These are phyloP conservation scores for Ctenochaetus hawaiiensis DNA, from an alignment of 2,797 vertebrate species.

Conservation along the genomic window DNA sequence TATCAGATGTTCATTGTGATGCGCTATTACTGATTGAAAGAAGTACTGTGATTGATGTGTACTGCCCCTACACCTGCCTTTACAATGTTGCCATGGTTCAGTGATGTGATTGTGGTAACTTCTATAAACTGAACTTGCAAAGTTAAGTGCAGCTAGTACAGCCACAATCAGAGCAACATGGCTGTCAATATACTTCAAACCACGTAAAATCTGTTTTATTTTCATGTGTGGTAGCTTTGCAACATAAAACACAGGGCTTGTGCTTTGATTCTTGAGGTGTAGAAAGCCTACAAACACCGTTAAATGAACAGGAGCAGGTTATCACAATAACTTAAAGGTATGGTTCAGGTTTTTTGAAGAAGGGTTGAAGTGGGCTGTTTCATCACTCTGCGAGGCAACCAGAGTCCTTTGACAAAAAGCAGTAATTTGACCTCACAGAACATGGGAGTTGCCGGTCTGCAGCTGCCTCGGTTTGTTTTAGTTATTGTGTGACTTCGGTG, in stretches of 20 bases:
- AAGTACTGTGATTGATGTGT: neutral
- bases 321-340: too few species aligned
- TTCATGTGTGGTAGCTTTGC: slow-evolving; percentile 3
- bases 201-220: neutral
- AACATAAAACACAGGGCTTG: neutral
- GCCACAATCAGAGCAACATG: too few species aligned
- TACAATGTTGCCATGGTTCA: slow-evolving; percentile 5
- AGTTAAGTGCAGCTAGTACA: neutral
- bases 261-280: neutral
- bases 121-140: slow-evolving; percentile 1
- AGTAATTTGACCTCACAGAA: too few species aligned
- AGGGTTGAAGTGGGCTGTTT: too few species aligned
- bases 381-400: too few species aligned
- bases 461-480: too few species aligned
- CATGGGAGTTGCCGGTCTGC: too few species aligned
- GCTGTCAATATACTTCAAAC: too few species aligned
- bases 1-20: neutral
- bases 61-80: slow-evolving; percentile 1
- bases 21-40: neutral
- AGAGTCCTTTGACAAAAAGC: too few species aligned
- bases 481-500: too few species aligned
- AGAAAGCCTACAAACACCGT: neutral
- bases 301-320: neutral
- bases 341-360: too few species aligned
- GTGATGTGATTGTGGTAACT: slow-evolving; percentile 7